Base-by-base conservation (phyloP, 2,888 invertebrate species). In the Strigamia transsilvanica region DNA sequence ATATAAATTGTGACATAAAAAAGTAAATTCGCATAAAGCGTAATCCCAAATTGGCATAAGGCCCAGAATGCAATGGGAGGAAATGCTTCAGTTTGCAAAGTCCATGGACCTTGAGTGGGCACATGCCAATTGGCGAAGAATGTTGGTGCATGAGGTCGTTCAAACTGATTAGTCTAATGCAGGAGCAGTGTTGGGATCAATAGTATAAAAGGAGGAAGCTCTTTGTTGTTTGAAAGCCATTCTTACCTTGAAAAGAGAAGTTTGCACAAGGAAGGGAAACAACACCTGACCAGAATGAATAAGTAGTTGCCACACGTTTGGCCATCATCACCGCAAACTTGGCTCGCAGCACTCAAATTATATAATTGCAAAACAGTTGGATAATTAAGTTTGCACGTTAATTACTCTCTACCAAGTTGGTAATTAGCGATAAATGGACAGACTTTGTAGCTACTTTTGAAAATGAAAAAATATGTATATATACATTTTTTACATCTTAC, bases 101-200 rank as follows among this genome's bases (percentile, higher is more conserved):
- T 56, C 56, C 56, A 56, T 56, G 18, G 56, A 56, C 56, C 56
- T 18, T 56, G 56, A 56, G 56, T 56, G 56, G 56, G 56, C 56
- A 56, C 18, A 56, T 56, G 56, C 56, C 56, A 56, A 56, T 56
- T 56, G 56, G 56, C 56, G 56, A 56, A 56, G 56, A 56, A 56
- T 56, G 56, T 56, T 56, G 56, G 56, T 56, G 56, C 56, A 56
- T 18, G 56, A 56, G 56, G 56, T 56, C 56, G 56, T 56, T 56
- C 56, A 56, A 56, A 56, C 56, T 56, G 56, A 56, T 56, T 56
- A 56, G 56, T 56, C 56, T 56, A 56, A 56, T 56, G 56, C 56
- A 56, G n/a, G 56, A 18, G 56, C 56, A 56, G 56, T 56, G 56
- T 56, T 56, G 18, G 56, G 56, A 56, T 56, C 56, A 56, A 56